Base-by-base conservation (phyloP, 2,888 invertebrate genomes). In the Plagiodera versicolora region DNA sequence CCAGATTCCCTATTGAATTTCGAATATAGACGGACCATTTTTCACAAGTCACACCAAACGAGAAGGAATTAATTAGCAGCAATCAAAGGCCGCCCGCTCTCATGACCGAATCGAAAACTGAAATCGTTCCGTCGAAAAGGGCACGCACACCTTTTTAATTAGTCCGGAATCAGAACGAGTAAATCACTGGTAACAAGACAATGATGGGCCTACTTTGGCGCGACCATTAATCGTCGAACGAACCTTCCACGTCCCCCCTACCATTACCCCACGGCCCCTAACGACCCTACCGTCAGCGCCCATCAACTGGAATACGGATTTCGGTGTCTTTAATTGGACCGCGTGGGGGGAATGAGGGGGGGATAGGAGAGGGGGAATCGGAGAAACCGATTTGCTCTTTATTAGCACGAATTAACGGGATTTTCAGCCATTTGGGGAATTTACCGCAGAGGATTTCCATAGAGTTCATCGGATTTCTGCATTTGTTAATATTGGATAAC, bases 141-240 rank as follows among this genome's bases (percentile, higher is more conserved):
- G 57, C 64, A 60, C 67, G 63, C 61, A 52, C 67, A 67, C 66
- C 66, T 66, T 64, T 62, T 67, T 66, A 70, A 70, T 69, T 70
- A 67, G 65, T 55, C 58, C 62, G 56, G 63, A 66, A 69, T 72
- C 69, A 39, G 72, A 69, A 67, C 71, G 65, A 68, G 68, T 72
- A 72, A 72, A 72, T 72, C 72, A 72, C 67, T 24, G 65, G 70
- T 69, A 72, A 72, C 73, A 72, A 72, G 73, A 72, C 73, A 72
- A 72, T 72, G 71, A 72, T 68, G 70, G 70, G 71, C 68, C 67
- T n/a, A 68, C 63, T 69, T 67, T 68, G 67, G 70, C 70, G 70
- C 69, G 69, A 70, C 70, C 71, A 71, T 72, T 70, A 72, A 71
- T 72, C 61, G 64, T 64, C 44, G 53, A 53, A 53, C 44, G 47